Percentiles rank a stretch among this genome's conserved stretches.
phyloP scores from a whole-genome alignment of 2,113 vertebrate species.

The Nicator chloris region DNA sequence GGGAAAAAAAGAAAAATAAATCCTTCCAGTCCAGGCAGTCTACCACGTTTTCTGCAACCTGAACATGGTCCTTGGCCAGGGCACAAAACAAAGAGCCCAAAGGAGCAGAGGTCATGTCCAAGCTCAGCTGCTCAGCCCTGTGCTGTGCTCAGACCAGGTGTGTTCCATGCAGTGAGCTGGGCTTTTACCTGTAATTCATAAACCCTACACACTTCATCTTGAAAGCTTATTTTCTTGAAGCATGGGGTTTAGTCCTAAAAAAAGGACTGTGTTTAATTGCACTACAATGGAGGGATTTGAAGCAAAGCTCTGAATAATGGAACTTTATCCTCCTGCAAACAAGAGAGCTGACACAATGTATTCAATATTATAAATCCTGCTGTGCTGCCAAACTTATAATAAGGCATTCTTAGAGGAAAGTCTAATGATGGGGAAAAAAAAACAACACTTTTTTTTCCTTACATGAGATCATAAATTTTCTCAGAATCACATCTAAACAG shows the following conservation, averaged over 20 bases:
- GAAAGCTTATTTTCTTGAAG: constrained; percentile 10
- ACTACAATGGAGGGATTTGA: not conserved
- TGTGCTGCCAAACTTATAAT: constrained; percentile 20
- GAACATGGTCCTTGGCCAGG: not conserved
- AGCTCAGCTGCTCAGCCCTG: accelerated
- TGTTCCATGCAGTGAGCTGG: accelerated
- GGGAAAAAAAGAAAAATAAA: not conserved
- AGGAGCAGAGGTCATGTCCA: not conserved
- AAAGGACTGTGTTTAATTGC: constrained; percentile 35
- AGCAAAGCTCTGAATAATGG: constrained; percentile 36
- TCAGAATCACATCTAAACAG: not conserved
- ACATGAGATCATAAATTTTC: not conserved
- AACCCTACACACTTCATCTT: not conserved
- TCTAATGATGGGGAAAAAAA: not conserved
- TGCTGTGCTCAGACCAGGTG: not conserved
- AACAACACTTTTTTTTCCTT: not conserved
- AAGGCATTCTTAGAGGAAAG: not conserved
- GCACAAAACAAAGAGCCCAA: not conserved
- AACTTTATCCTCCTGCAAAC: constrained; percentile 34
- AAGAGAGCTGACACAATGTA: constrained; percentile 29
- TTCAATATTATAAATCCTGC: constrained; percentile 4
- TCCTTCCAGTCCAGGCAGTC: not conserved
- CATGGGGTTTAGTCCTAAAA: not conserved
- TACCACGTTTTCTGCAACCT: not conserved
- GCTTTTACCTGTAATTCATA: not conserved